Base-by-base conservation (phyloP, 2,888 invertebrate species). In the Julus scandinavius region DNA sequence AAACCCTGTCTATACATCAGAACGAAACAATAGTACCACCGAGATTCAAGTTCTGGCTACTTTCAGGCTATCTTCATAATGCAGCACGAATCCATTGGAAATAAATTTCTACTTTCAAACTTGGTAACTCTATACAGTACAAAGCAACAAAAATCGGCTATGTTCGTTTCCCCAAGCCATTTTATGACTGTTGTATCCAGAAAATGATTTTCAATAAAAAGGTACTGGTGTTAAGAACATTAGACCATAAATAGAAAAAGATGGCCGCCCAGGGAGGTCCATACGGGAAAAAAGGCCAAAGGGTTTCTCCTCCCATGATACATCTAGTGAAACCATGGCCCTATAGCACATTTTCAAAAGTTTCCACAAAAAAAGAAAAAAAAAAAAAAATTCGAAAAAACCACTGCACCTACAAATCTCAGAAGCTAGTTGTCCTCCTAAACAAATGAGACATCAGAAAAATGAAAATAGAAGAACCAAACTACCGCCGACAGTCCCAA, bases 361-460 rank as follows among this genome's bases (percentile, higher is more conserved):
- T 54, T 15, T 54, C 20, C 1, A 38, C 4, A 3, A 63, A n/a
- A 6, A 29, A 29, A 13, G 1, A 29, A 29, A 29, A 17, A 13
- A 9, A 38, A 11, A 3, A 63, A n/a, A 6, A 29, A 29, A 13
- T 38, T 4, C 11, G 80, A 9, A 80, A 80, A 29, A 80, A 80
- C 29, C 29, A 15, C 38, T 15, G 15, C 80, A 38, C 80, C 38
- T 38, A 38, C 38, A 80, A 80, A 80, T 80, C 80, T 13, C 80
- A 40, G 80, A 29, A 80, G 80, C 80, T 11, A 38, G 38, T 80
- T 80, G 80, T 29, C 38, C 29, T 29, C 80, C 15, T 38, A 80
- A 80, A 80, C 80, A 80, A 80, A 80, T 80, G 80, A 80, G 80
- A 80, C 80, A 80, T 80, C 80, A 80, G 80, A 80, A 80, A 80